Conservation (phyloP, 2,888 invertebrate species). For the Mythimna impura region DNA sequence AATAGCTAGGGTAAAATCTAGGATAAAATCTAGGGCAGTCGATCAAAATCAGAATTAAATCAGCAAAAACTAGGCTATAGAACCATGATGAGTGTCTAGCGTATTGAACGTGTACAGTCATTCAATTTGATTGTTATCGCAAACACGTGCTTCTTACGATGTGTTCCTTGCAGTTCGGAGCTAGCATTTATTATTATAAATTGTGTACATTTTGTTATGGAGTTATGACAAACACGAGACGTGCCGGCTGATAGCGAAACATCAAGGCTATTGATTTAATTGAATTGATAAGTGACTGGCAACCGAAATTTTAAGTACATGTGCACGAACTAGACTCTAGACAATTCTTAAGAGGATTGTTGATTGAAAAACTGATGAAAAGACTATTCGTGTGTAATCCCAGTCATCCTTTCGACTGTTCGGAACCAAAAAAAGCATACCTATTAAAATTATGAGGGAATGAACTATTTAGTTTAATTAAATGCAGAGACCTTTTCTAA, state of each 20-base stretch:
- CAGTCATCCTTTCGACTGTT: background rate
- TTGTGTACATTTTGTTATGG: slow-evolving; percentile 29
- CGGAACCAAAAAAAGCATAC: no score
- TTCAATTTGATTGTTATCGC: slow-evolving; percentile 56
- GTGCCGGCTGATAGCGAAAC: slow-evolving; percentile 28
- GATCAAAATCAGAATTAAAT: slow-evolving; percentile 38
- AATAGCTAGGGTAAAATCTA: slow-evolving; percentile 6
- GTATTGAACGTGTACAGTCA: slow-evolving; percentile 48
- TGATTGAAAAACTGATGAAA: background rate
- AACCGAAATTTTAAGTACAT: background rate
- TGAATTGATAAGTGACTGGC: slow-evolving; percentile 15
- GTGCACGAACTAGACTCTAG: background rate
- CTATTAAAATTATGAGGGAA: no score
- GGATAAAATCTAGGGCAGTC: slow-evolving; percentile 19
- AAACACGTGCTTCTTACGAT: slow-evolving; percentile 53
- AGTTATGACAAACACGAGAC: slow-evolving; percentile 41
- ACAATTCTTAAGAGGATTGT: background rate
- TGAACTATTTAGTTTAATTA: no score
- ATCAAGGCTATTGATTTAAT: slow-evolving; percentile 24
- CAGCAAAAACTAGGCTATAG: slow-evolving; percentile 22
- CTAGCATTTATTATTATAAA: slow-evolving; percentile 25
- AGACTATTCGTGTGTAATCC: background rate
- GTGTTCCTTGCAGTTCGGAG: slow-evolving; percentile 34
- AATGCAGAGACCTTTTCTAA: no score
- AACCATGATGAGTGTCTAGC: slow-evolving; percentile 30